These are phyloP conservation scores for Galeruca laticollis DNA, from an alignment of 2,888 invertebrate species.

Conservation along the genomic window DNA sequence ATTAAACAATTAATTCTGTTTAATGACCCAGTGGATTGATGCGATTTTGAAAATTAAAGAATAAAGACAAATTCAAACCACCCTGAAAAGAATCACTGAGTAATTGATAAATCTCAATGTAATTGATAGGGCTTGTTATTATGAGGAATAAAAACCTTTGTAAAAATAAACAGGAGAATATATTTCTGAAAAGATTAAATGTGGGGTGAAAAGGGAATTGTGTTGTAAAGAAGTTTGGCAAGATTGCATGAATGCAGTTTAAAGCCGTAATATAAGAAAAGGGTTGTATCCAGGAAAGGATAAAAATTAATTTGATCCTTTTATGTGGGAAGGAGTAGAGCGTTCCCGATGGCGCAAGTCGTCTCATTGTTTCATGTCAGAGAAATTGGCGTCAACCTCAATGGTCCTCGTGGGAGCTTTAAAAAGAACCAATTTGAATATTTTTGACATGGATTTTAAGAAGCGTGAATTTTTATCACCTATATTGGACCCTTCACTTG, in stretches of 20 bases:
- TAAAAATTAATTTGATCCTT: slow-evolving; percentile 60
- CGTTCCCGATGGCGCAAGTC: slow-evolving; percentile 59
- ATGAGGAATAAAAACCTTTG: not conserved
- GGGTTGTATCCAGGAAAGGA: slow-evolving; percentile 52
- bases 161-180: slow-evolving; percentile 2
- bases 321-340: slow-evolving; percentile 57
- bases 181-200: slow-evolving; percentile 18
- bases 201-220: slow-evolving; percentile 9
- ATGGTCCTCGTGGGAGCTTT: slow-evolving; percentile 66
- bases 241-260: slow-evolving; percentile 32
- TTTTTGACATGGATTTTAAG: slow-evolving; percentile 71
- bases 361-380: slow-evolving; percentile 68
- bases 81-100: not conserved
- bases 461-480: slow-evolving; percentile 68
- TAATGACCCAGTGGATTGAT: no score
- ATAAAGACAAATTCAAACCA: not conserved
- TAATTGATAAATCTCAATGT: not conserved
- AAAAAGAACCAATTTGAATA: slow-evolving; percentile 71
- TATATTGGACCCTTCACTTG: slow-evolving; percentile 63
- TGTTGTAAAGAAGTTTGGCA: slow-evolving; percentile 19
- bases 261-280: slow-evolving; percentile 41
- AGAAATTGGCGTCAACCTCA: slow-evolving; percentile 70
- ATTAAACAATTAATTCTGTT: no score
- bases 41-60: not conserved
- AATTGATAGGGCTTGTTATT: slow-evolving; percentile 2